Evolutionary conservation across 2,797 vertebrate genomes (phyloP), one percentile per base, ranked within the genome.

Genomic region (Brachymystax lenok): DNA sequence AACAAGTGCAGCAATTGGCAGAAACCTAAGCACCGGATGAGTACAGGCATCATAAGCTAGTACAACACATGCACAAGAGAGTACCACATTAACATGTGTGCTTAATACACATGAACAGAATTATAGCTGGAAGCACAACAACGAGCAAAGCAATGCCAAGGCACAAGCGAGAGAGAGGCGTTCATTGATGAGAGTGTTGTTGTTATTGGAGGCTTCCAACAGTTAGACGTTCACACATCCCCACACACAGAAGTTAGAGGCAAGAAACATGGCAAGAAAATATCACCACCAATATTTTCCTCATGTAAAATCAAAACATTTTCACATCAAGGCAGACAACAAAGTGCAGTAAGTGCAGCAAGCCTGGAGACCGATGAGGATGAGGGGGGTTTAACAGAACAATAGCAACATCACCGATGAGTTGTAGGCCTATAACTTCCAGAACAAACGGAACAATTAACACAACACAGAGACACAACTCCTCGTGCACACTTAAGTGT

Each of bases 341-440:
- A 56, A 75, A 80, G 82, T 79, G 87, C 79, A 71, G 79, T 80
- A 24, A 79, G 77, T 78, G 88, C 82, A 86, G 80, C 90, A 90
- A 91, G 90, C 89, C 83, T 75, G 69, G 70, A 30, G 68, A 75
- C 5, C 71, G 75, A 77, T 88, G 87, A 80, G 17, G 52, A 77
- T 82, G 87, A 78, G 51, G 61, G 61, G 51, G 67, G 35, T 40
- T 61, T n/a, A 74, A 79, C 12, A 67, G 50, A 16, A 30, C 51
- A 56, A 84, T 78, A 64, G 78, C 74, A 69, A 73, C 76, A 56
- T 80, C 67, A 64, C 64, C 76, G 72, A 74, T 80, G 78, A 79
- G 86, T 78, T 84, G 79, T 82, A n/a, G 56, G n/a, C 56, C 56
- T 61, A 87, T 81, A 85, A 91, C 84, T 78, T 89, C 85, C 88